Evolutionary conservation across 2,113 vertebrate species (phyloP), one percentile per base, ranked within the genome.

Genomic region (Myrmophylax atrothorax): DNA sequence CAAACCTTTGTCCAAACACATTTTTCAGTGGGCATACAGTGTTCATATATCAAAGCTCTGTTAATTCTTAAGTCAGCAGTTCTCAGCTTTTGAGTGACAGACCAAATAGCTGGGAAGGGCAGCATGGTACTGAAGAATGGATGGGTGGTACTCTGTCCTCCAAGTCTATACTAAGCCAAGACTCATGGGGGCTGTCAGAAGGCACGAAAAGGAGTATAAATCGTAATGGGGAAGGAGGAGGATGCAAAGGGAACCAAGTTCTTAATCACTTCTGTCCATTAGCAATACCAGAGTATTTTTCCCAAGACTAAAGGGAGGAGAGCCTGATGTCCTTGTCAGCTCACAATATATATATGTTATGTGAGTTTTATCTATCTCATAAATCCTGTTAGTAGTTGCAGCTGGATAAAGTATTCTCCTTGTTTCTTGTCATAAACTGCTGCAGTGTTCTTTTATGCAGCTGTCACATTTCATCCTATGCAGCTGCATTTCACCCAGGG

Each of bases 401-500:
- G 78, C 87, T 95, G 90, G 84, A 59, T 90, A 70, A 91, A 96
- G 85, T 93, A 70, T 91, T 96, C 80, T 93, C 64, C 53, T 95
- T 90, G 59, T 93, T 96, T 96, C 87, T 93, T 94, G 87, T 88
- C 89, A 90, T 94, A 94, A 95, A 96, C 84, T 90, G 90, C 91
- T 91, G 79, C 79, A 93, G 75, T 6, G 5, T 74, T 95, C 74
- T 87, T 90, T 63, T 85, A 60, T 88, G 89, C 92, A 93, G 87
- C 93, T 95, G 95, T 91, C 6, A 13, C 94, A 94, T 96, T 97
- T 97, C 93, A 96, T 96, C 84, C 63, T 93, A 85, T 85, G 46
- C 93, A 94, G 91, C 93, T 96, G 87, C 84, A 87, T 89, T 96
- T 96, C 84, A 89, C 81, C 58, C 78, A 67, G 74, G n/a, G 59